phyloP scores from a whole-genome alignment of 2,888 invertebrate species.

The Drosophila anomalata region DNA sequence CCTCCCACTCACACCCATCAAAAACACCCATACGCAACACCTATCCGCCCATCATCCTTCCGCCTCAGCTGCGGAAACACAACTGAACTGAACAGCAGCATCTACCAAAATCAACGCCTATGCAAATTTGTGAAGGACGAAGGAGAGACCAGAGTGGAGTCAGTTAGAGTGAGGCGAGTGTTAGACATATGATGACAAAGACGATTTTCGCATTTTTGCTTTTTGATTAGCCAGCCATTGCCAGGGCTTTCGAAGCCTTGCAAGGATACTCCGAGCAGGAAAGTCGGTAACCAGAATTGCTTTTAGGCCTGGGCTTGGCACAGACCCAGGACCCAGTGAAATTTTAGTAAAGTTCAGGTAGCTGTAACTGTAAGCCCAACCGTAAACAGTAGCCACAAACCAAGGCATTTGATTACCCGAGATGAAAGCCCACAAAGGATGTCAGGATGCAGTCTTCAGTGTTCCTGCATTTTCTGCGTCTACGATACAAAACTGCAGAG shows the following conservation, averaged over 20 bases:
- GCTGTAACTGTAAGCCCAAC: slow-evolving; percentile 40
- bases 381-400: slow-evolving; percentile 65
- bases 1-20: slow-evolving; percentile 15
- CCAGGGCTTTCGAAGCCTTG: slow-evolving; percentile 15
- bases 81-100: slow-evolving; percentile 3
- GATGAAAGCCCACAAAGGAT: slow-evolving; percentile 33
- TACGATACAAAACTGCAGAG: slow-evolving; percentile 1
- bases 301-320: background rate
- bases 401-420: slow-evolving; percentile 70
- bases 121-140: slow-evolving; percentile 60
- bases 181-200: slow-evolving; percentile 76
- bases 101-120: slow-evolving; percentile 72
- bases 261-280: slow-evolving; percentile 14
- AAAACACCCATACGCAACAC: slow-evolving; percentile 21
- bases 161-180: slow-evolving; percentile 38
- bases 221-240: slow-evolving; percentile 65
- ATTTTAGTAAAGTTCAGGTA: slow-evolving; percentile 60
- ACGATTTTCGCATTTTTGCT: slow-evolving; percentile 76
- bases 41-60: slow-evolving; percentile 44
- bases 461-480: background rate
- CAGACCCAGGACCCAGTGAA: slow-evolving; percentile 35
- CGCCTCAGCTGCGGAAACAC: slow-evolving; percentile 18
- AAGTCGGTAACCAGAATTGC: slow-evolving; percentile 11
- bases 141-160: slow-evolving; percentile 27
- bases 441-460: slow-evolving; percentile 12